A percentile compares a stretch with the other conserved stretches of the same genome.
These are phyloP conservation scores for Nasonovia ribisnigri DNA, from an alignment of 2,888 invertebrate species.

Conservation along the genomic window DNA sequence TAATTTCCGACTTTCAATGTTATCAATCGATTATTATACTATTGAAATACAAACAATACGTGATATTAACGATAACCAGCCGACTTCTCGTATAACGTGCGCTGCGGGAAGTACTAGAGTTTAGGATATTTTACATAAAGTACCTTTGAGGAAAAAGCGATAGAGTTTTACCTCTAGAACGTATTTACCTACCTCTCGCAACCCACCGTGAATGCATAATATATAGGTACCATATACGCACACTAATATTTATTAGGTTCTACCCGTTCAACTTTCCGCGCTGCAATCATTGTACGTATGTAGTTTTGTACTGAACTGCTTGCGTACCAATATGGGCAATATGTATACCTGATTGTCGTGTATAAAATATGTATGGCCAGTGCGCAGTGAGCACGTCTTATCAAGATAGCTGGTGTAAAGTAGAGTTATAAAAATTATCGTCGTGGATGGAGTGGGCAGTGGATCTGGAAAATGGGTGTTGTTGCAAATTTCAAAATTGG, in stretches of 20 bases:
- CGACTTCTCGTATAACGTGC: background rate
- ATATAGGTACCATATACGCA: background rate
- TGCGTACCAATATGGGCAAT: background rate
- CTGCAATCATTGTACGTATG: background rate
- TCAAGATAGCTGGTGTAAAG: too few relatives aligned
- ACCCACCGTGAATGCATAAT: background rate
- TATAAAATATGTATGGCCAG: too few relatives aligned
- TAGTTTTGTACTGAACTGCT: background rate
- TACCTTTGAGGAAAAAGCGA: background rate
- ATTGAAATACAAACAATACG: background rate
- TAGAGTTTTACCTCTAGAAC: background rate
- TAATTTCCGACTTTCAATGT: background rate
- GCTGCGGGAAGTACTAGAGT: background rate
- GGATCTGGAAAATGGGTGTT: too few relatives aligned
- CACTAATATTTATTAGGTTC: background rate
- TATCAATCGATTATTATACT: background rate
- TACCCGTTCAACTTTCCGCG: background rate
- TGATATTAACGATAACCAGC: background rate
- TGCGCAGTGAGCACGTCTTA: too few relatives aligned
- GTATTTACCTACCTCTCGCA: background rate
- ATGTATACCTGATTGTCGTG: background rate
- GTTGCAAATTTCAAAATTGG: too few relatives aligned
- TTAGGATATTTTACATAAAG: background rate
- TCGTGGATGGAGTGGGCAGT: too few relatives aligned
- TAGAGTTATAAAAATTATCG: too few relatives aligned